Evolutionary conservation across 2,888 invertebrate genomes (phyloP).

Genomic region (Agrenia bidenticulata): DNA sequence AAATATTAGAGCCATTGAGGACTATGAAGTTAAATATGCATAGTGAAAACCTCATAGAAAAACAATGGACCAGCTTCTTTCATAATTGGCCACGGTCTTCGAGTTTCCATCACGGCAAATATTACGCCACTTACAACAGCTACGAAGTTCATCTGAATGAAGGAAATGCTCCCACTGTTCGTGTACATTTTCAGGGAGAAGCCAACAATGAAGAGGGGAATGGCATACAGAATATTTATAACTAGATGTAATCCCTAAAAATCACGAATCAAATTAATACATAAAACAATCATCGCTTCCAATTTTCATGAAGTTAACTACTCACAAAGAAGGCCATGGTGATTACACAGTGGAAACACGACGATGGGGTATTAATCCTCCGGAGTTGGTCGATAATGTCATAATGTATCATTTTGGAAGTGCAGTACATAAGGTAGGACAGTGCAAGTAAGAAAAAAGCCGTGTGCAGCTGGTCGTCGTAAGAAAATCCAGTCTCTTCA

Average conservation of each 20-base stretch:
- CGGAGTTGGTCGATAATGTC: slow-evolving; percentile 7
- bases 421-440: slow-evolving; percentile 15
- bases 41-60: slow-evolving; percentile 19
- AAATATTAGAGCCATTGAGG: no score
- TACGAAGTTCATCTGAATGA: not conserved
- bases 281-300: no score
- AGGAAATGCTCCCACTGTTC: not conserved
- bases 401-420: slow-evolving; percentile 7
- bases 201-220: slow-evolving; percentile 16
- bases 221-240: slow-evolving; percentile 8
- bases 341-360: slow-evolving; percentile 17
- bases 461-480: slow-evolving; percentile 10
- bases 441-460: slow-evolving; percentile 7
- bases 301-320: not conserved
- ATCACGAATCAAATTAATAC: no score
- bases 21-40: no score
- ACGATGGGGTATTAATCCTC: not conserved
- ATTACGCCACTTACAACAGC: slow-evolving; percentile 7
- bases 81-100: slow-evolving; percentile 10
- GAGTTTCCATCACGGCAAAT: slow-evolving; percentile 15
- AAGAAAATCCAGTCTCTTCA: not conserved
- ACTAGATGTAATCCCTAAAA: slow-evolving; percentile 8
- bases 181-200: slow-evolving; percentile 6
- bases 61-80: not conserved
- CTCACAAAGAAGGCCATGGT: slow-evolving; percentile 10